Evolutionary conservation across 2,888 invertebrate genomes (phyloP).

Genomic region (Portevinia maculata): DNA sequence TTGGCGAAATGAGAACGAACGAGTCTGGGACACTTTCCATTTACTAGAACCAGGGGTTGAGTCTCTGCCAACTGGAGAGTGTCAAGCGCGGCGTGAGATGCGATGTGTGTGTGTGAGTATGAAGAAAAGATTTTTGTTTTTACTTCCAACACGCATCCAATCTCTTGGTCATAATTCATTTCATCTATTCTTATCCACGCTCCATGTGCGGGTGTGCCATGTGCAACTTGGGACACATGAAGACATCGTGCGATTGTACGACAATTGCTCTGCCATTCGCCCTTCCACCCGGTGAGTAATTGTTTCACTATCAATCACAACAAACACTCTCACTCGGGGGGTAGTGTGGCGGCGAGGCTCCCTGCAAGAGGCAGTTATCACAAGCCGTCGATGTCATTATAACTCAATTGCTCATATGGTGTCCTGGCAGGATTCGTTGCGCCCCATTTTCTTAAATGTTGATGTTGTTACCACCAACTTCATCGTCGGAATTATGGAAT

Average conservation of each 20-base stretch:
- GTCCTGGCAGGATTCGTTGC: constrained; percentile 64
- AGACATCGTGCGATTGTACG: constrained; percentile 71
- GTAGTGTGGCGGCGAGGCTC: constrained; percentile 22
- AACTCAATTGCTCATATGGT: constrained; percentile 81
- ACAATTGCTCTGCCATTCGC: constrained; percentile 64
- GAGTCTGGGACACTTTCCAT: constrained; percentile 69
- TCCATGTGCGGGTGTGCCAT: background rate
- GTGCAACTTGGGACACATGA: constrained; percentile 54
- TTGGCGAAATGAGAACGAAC: constrained; percentile 55
- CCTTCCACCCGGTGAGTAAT: constrained; percentile 62
- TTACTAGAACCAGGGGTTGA: constrained; percentile 7
- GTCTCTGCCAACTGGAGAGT: background rate
- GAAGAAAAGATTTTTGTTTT: constrained; percentile 51
- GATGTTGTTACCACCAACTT: constrained; percentile 62
- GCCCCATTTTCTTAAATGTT: constrained; percentile 67
- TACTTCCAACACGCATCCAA: constrained; percentile 56
- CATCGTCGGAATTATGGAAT: constrained; percentile 58
- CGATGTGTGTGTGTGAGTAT: constrained; percentile 52
- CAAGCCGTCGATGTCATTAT: constrained; percentile 82
- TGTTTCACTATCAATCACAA: constrained; percentile 74
- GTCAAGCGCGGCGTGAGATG: constrained; percentile 6
- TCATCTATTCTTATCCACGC: constrained; percentile 42
- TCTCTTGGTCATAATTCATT: constrained; percentile 68
- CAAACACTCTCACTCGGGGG: constrained; percentile 52
- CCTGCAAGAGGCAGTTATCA: constrained; percentile 76